Evolutionary conservation across 1,140 invertebrate genomes (phyloP), one percentile per base, ranked within the genome.

Genomic region (Agrypnia vestita): DNA sequence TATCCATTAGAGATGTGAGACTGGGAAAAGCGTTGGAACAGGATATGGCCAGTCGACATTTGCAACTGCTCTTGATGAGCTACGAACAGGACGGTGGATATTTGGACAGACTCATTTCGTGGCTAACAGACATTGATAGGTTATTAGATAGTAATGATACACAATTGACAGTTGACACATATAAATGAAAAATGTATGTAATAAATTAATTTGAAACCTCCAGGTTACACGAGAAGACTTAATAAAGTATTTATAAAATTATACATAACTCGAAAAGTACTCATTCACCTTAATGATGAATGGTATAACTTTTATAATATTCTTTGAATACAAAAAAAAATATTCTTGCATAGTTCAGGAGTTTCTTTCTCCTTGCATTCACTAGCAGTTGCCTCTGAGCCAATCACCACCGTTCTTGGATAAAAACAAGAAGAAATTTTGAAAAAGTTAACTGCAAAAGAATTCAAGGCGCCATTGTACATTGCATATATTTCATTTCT

Each of bases 71-170:
- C 17, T 82, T 91, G n/a, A 81, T 91, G 69, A 90, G 89, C 84
- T 91, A 89, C 80, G 86, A 89, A 74, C 87, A 89, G 81, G 89
- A 91, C 81, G 86, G 87, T 55, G 89, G 88, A 0, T 91, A 91
- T 76, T 85, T 91, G 64, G 90, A 91, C 73, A 86, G 90, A 75
- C 84, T 91, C 0, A 86, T 90, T 77, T 84, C 84, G 49, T 90
- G 90, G 90, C 84, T 90, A 10, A 90, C 87, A 13, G 89, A 91
- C 84, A 84, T 90, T 56, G 88, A 90, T 81, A 86, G 89, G 81
- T 78, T 90, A 19, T 79, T 90, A 67, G 85, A 88, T 21, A 72
- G 67, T 35, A 61, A 56, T n/a, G 55, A 59, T 49, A 78, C 49
- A 3, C 77, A 78, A 51, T 43, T 78, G 9, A 78, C 77, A 9